Evolutionary conservation across 2,888 invertebrate genomes (phyloP), one percentile per base, ranked within the genome.

Genomic region (Trisateles emortualis): DNA sequence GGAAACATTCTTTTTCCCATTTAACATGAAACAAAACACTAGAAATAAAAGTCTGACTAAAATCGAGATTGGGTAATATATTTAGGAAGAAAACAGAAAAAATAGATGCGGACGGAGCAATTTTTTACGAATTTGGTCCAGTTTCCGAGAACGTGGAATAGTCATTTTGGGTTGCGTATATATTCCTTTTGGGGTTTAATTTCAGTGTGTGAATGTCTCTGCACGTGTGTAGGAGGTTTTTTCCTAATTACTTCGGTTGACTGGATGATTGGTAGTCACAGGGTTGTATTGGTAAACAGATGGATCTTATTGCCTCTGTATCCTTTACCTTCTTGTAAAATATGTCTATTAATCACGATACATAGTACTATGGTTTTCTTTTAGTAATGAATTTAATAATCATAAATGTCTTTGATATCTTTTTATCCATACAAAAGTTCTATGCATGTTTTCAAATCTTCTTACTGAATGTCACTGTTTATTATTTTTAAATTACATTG

Each of bases 51-150:
- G 56, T 44, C 48, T 52, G 40, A 45, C 55, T 46, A 48, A 70
- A 67, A 67, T 66, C 54, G 59, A 59, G 68, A 70, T 66, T 59
- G 71, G 59, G 63, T 59, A 52, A 63, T 68, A 70, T 48, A 69
- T 69, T 69, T 52, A 48, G 52, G 44, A 46, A 14, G 13, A 43
- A 51, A 62, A 33, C 16, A 45, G 14, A 39, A 53, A 53, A 53
- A 46, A 52, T 46, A n/a, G 29, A 39, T 17, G 29, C 22, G 3
- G n/a, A 13, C 38, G 26, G 16, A 42, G 42, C 48, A 46, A 53
- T 66, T 67, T 26, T 68, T 55, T 49, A 43, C n/a, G 38, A 50
- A 57, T 51, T 69, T 26, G 19, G 52, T 60, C 52, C 45, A 32
- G 41, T 47, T 35, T 1, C 9, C n/a, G 5, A 26, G 42, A n/a